Conservation (phyloP, 2,888 invertebrate species). For the Dioctria rufipes region DNA sequence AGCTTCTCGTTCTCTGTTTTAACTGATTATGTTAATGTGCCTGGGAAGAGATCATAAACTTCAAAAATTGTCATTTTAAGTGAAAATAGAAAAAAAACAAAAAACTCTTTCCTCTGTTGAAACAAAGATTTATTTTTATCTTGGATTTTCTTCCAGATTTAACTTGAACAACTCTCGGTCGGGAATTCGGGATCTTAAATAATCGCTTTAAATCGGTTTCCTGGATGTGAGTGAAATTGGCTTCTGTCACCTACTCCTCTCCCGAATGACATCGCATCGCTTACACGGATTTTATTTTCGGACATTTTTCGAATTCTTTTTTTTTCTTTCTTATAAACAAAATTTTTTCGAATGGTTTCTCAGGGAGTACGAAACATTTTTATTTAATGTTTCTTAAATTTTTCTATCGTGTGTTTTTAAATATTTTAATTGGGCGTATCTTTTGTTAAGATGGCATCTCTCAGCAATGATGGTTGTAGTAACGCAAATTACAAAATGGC, state of each 20-base stretch:
- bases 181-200: background rate
- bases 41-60: background rate
- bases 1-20: background rate
- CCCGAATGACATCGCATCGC: background rate
- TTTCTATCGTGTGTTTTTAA: background rate
- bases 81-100: background rate
- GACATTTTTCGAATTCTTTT: background rate
- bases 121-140: constrained; percentile 13
- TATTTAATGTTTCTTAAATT: background rate
- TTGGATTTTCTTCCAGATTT: background rate
- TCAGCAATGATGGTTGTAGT: background rate
- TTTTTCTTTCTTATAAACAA: background rate
- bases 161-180: background rate
- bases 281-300: constrained; percentile 3
- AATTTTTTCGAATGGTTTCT: background rate
- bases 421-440: background rate
- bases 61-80: constrained; percentile 10
- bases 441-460: background rate
- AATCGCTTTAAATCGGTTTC: constrained; percentile 1
- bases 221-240: constrained; percentile 1
- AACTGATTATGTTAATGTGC: background rate
- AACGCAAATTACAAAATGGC: too few species aligned
- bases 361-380: background rate
- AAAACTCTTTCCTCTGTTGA: background rate
- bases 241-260: background rate